Evolutionary conservation across 2,113 vertebrate species (phyloP).

Genomic region (Ciconia boyciana): DNA sequence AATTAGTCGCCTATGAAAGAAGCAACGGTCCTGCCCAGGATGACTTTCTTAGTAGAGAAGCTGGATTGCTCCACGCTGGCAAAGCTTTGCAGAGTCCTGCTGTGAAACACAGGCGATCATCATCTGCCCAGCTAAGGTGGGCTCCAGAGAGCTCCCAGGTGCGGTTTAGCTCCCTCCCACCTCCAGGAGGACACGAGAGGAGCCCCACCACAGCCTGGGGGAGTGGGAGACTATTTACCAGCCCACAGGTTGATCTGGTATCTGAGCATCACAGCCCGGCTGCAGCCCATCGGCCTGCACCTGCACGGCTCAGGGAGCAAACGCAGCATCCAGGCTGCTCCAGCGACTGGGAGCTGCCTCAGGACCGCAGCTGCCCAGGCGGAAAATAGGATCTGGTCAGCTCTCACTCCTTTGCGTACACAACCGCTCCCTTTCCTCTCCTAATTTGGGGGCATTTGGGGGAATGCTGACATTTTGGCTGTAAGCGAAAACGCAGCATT

Average conservation of each 20-base stretch:
- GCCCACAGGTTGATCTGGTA: fast-evolving
- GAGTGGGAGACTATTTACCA: neutral
- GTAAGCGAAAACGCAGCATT: neutral
- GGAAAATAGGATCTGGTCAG: neutral
- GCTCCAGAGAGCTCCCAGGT: neutral
- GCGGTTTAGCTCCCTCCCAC: neutral
- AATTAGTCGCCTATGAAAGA: neutral
- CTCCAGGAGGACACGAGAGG: neutral
- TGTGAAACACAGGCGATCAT: neutral
- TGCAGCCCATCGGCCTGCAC: too few relatives aligned
- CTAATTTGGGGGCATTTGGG: neutral
- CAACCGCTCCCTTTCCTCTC: neutral
- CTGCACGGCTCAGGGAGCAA: neutral
- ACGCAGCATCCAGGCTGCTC: neutral
- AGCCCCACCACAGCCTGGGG: fast-evolving
- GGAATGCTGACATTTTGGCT: neutral
- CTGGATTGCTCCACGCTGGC: neutral
- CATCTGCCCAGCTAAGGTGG: neutral
- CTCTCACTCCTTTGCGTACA: fast-evolving
- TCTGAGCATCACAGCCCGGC: neutral
- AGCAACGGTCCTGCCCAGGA: neutral
- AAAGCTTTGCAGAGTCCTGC: neutral
- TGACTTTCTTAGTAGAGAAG: neutral
- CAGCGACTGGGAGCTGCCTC: neutral
- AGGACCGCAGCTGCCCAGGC: neutral